Conservation (phyloP, 2,888 invertebrate species). For the Carabus problematicus region DNA sequence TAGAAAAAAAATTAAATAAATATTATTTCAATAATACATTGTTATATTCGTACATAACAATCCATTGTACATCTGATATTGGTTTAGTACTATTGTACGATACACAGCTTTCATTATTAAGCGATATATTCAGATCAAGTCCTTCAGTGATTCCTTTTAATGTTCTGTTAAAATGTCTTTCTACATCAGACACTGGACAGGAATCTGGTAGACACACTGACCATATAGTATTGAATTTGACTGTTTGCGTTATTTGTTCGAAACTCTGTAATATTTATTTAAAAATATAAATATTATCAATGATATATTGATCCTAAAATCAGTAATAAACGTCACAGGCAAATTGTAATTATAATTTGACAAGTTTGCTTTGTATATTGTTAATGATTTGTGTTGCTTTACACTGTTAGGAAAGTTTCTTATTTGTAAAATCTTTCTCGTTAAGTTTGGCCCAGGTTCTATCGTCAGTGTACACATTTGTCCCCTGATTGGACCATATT, state of each 20-base stretch:
- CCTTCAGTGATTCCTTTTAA: conserved; percentile 51
- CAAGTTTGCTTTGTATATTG: too few species aligned
- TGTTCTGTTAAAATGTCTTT: conserved; percentile 52
- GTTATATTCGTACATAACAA: conserved; percentile 50
- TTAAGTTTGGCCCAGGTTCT: conserved; percentile 46
- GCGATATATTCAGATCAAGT: conserved; percentile 49
- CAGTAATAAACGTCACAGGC: too few species aligned
- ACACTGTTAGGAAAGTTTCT: conserved; percentile 49
- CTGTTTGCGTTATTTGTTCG: conserved; percentile 47
- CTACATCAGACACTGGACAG: conserved; percentile 54
- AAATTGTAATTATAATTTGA: too few species aligned
- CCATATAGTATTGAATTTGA: conserved; percentile 51
- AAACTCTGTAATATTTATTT: conserved; percentile 49
- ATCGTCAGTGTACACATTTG: conserved; percentile 57
- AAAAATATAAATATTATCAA: too few species aligned
- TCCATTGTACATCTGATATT: conserved; percentile 48
- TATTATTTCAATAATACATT: neutral
- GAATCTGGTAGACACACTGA: conserved; percentile 59
- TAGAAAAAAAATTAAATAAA: conserved; percentile 37
- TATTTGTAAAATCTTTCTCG: conserved; percentile 48
- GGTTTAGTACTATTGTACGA: conserved; percentile 49
- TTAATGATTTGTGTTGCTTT: too few species aligned
- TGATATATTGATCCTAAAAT: too few species aligned
- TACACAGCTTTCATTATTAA: conserved; percentile 51
- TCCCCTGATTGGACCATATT: conserved; percentile 53